Evolutionary conservation across 2,797 vertebrate species (phyloP), one percentile per base, ranked within the genome.

Genomic region (Brachyrhaphis roseni): DNA sequence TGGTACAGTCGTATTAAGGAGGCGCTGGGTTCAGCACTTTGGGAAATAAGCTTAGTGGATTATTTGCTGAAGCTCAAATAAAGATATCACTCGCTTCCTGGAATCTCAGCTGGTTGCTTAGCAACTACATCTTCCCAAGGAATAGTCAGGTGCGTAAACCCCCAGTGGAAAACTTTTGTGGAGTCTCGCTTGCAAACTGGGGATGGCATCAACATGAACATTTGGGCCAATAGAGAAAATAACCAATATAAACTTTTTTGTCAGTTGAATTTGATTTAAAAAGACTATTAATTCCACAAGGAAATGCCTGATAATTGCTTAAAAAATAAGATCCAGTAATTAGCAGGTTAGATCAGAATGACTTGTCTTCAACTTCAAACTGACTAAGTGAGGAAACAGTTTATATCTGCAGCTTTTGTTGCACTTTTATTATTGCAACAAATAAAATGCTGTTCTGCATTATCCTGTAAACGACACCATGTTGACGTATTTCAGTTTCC

Each of bases 41-140:
- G 11, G 8, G 0, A 45, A 72, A 45, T 51, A n/a, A 45, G 51
- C 31, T 43, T 36, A 45, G 39, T 72, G 1, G 1, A 36, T 36
- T 66, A 43, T 41, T 28, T 46, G 55, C 28, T 76, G 23, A 39
- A n/a, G 41, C 18, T 20, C 26, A 31, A 57, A 15, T 18, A 39
- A 4, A 13, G 5, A 66, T 49, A 26, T 8, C 31, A 68, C 10
- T 45, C 7, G 78, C 75, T 8, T 85, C 59, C 68, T 45, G 41
- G 26, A 74, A 62, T 64, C 62, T 53, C 18, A 20, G 23, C 72
- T 41, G 26, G 82, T 84, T 84, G 75, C 82, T 57, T 59, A 34
- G 53, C 62, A 71, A 78, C 72, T 64, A 18, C 41, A 49, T 49
- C 46, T 41, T 20, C 8, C 49, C 45, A 28, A n/a, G 43, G 34